phyloP scores from a whole-genome alignment of 2,888 invertebrate species.

The Cataglyphis albicans region DNA sequence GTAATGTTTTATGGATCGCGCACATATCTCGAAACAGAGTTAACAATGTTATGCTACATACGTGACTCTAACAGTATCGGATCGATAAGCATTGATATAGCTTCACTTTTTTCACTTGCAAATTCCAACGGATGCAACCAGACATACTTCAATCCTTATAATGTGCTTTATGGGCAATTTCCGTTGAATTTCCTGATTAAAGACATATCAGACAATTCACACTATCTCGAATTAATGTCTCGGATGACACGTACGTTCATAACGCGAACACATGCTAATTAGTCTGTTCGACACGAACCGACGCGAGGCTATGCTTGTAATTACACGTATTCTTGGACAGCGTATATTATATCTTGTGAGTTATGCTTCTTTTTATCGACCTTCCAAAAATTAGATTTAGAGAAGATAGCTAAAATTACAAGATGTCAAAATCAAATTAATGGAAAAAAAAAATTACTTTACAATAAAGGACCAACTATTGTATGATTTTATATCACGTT shows the following conservation, averaged over 20 bases:
- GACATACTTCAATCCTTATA: conserved; percentile 42
- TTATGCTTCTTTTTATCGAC: conserved; percentile 29
- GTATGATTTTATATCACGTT: background rate
- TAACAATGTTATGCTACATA: conserved; percentile 6
- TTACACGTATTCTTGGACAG: conserved; percentile 56
- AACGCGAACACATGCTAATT: conserved; percentile 70
- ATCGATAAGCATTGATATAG: background rate
- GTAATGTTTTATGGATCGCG: background rate
- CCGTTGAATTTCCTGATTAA: conserved; percentile 60
- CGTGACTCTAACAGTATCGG: conserved; percentile 18
- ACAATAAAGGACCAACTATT: background rate
- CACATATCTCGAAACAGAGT: background rate
- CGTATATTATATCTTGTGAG: conserved; percentile 36
- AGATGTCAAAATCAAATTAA: conserved; percentile 2
- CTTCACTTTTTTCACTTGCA: background rate
- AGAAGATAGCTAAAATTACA: background rate
- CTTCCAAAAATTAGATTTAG: background rate
- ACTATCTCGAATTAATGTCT: conserved; percentile 57
- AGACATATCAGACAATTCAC: conserved; percentile 49
- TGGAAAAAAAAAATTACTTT: background rate
- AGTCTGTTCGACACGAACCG: conserved; percentile 69
- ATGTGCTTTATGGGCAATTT: conserved; percentile 61
- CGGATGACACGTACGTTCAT: conserved; percentile 56
- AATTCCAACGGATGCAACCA: background rate
- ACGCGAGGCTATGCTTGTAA: conserved; percentile 63